Evolutionary conservation across 2,113 vertebrate genomes (phyloP), one percentile per base, ranked within the genome.

Genomic region (Cyprinus carpio): DNA sequence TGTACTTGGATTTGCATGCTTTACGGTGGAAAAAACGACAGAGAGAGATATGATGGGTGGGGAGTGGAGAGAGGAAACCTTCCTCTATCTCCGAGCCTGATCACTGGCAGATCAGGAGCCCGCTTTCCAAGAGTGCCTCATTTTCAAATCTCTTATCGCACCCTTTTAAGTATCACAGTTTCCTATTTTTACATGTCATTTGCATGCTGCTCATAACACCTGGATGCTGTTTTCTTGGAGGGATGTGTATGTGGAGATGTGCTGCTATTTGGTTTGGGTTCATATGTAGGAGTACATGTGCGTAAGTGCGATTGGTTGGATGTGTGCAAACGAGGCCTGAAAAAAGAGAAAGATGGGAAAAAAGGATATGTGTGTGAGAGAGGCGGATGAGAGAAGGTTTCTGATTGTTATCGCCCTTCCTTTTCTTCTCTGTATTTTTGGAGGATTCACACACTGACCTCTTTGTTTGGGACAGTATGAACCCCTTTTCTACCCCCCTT

Each of bases 371-470:
- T 75, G 67, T 86, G 58, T 78, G 40, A 81, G 89, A 80, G 90
- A 85, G 87, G 92, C 91, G 92, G 92, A 92, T 93, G 93, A 92
- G 93, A 93, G 92, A 85, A 90, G 92, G 90, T 90, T 92, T 93
- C 92, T 87, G 93, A 94, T 94, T 86, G 90, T 93, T 90, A 95
- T 95, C 93, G 90, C 83, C 88, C 91, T 93, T 93, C 92, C 93
- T 43, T 93, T 93, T 93, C 93, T 94, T 93, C 93, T 92, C 92
- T 93, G 93, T 92, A 84, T 93, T 94, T 94, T 93, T 90, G 91
- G 91, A 93, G n/a, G 93, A 93, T 93, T 92, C 93, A 93, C 92
- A 95, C 93, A 94, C 90, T 94, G 93, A 93, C 93, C 94, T 92
- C 93, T 94, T 94, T 94, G 94, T 94, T 92, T 92, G 90, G 94